phyloP scores from a whole-genome alignment of 2,888 invertebrate genomes.

The Microdon myrmicae region DNA sequence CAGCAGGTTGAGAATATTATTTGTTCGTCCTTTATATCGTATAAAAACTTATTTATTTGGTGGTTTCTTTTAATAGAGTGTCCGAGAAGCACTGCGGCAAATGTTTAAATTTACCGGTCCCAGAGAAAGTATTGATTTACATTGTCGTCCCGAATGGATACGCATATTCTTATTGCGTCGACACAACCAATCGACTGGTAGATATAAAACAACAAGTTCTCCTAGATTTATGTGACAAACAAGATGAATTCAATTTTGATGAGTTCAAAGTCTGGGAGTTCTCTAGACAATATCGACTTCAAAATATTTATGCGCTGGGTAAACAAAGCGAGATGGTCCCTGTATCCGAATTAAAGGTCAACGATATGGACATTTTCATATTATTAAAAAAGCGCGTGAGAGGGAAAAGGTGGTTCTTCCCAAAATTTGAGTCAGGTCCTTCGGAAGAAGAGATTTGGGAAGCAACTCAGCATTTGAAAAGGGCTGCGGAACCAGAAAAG shows the following conservation, averaged over 20 bases:
- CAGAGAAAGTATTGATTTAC: conserved; percentile 59
- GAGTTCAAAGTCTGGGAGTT: conserved; percentile 61
- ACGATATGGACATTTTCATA: conserved; percentile 61
- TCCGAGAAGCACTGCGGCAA: too few relatives aligned
- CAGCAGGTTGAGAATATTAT: too few relatives aligned
- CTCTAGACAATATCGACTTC: conserved; percentile 61
- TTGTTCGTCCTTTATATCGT: too few relatives aligned
- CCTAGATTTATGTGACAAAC: conserved; percentile 62
- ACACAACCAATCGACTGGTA: conserved; percentile 57
- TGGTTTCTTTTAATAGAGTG: too few relatives aligned
- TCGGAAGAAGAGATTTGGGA: conserved; percentile 66
- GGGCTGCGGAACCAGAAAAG: conserved; percentile 62
- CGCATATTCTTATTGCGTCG: conserved; percentile 59
- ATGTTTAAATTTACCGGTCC: conserved; percentile 10
- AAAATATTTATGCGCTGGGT: conserved; percentile 59
- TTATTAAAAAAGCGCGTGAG: conserved; percentile 59
- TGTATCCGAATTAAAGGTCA: conserved; percentile 58
- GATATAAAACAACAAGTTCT: conserved; percentile 64
- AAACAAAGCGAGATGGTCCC: conserved; percentile 60
- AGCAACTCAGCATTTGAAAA: too few relatives aligned
- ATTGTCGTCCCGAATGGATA: conserved; percentile 63
- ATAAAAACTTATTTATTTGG: too few relatives aligned
- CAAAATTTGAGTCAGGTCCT: conserved; percentile 67
- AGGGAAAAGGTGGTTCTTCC: conserved; percentile 57
- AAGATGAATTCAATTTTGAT: conserved; percentile 61